phyloP scores from a whole-genome alignment of 1,140 invertebrate species.

The Drosophila trapezifrons region DNA sequence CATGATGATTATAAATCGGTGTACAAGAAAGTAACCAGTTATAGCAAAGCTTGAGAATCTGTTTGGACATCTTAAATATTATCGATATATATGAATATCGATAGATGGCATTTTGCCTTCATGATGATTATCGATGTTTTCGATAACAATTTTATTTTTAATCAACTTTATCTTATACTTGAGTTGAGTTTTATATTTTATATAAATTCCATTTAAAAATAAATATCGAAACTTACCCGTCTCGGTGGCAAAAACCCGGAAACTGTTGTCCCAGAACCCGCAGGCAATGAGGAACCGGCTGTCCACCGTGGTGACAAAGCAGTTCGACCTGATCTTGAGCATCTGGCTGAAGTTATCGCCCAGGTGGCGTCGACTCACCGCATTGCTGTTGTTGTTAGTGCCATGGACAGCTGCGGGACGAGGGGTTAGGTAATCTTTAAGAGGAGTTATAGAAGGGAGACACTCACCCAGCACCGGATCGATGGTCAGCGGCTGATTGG shows the following conservation, averaged over 20 bases:
- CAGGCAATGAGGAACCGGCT: constrained; percentile 98
- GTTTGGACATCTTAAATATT: no score
- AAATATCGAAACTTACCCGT: constrained; percentile 88
- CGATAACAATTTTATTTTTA: background rate
- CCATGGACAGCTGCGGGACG: constrained; percentile 61
- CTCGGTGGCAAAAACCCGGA: constrained; percentile 98
- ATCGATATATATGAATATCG: no score
- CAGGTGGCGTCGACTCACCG: constrained; percentile 91
- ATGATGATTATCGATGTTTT: background rate
- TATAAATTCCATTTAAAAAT: no score
- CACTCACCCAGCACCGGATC: constrained; percentile 93
- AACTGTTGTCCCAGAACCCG: constrained; percentile 99
- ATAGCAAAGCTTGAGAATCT: no score
- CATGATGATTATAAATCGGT: background rate
- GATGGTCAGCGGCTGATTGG: constrained; percentile 96
- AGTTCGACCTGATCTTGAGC: constrained; percentile 95
- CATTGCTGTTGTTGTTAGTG: constrained; percentile 85
- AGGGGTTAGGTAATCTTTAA: no score
- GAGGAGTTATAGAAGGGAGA: no score
- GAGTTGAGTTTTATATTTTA: no score
- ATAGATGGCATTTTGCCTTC: no score
- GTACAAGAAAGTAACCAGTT: no score
- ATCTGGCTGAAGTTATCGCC: constrained; percentile 99
- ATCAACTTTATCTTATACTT: no score
- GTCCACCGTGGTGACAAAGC: constrained; percentile 99